Evolutionary conservation across 2,797 vertebrate genomes (phyloP).

Genomic region (Falco peregrinus): DNA sequence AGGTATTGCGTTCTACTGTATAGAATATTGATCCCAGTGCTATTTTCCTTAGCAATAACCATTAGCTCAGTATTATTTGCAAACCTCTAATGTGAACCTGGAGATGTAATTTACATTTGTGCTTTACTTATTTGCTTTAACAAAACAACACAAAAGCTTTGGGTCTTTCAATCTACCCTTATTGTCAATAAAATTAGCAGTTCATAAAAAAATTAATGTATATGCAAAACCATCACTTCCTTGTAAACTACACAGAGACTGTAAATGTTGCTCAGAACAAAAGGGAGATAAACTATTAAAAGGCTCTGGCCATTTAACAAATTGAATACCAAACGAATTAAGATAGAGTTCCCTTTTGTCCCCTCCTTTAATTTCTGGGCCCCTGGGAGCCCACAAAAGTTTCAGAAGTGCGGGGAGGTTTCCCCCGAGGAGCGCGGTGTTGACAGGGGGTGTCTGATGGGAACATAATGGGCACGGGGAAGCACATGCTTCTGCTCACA

Average conservation of each 20-base stretch:
- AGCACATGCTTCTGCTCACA: not conserved
- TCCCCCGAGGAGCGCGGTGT: not conserved
- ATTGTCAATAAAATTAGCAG: slow-evolving; percentile 83
- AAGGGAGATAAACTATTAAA: slow-evolving; percentile 56
- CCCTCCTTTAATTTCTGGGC: not conserved
- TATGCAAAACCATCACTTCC: slow-evolving; percentile 78
- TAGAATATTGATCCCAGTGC: slow-evolving; percentile 97
- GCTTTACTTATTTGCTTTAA: slow-evolving; percentile 83
- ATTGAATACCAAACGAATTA: slow-evolving; percentile 49
- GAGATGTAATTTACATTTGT: slow-evolving; percentile 84
- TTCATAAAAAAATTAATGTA: slow-evolving; percentile 76
- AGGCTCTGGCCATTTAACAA: slow-evolving; percentile 58
- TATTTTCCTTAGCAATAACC: slow-evolving; percentile 99
- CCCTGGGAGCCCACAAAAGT: not conserved
- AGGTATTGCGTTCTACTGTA: slow-evolving; percentile 90
- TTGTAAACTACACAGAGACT: slow-evolving; percentile 72
- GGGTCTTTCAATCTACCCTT: slow-evolving; percentile 80
- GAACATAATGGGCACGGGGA: not conserved
- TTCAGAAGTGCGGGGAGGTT: not conserved
- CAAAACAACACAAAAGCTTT: slow-evolving; percentile 82
- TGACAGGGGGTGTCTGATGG: not conserved
- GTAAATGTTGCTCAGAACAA: slow-evolving; percentile 65
- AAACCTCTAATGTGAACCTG: slow-evolving; percentile 83
- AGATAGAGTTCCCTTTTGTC: slow-evolving; percentile 25
- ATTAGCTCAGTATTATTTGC: slow-evolving; percentile 88